Conservation (phyloP, 2,888 invertebrate genomes). For the Osmoderma eremita region DNA sequence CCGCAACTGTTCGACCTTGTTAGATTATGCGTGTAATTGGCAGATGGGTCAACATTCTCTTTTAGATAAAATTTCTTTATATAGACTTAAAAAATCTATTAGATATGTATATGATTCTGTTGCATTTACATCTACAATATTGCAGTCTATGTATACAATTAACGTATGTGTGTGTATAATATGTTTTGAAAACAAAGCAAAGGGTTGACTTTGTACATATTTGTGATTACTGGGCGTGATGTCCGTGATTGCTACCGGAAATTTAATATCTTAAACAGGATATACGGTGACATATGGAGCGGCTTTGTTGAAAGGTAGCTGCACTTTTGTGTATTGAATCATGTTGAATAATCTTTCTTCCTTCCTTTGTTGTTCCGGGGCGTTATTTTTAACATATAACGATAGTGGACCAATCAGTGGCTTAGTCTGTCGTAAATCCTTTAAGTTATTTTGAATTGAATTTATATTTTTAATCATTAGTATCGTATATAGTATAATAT, state of each 20-base stretch:
- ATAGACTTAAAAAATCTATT: background rate
- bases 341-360: conserved; percentile 14
- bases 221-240: conserved; percentile 45
- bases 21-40: background rate
- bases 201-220: conserved; percentile 30
- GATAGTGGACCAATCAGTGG: too few relatives aligned
- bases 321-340: conserved; percentile 19
- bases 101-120: background rate
- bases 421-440: too few relatives aligned
- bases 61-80: conserved; percentile 17
- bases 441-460: conserved; percentile 4
- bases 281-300: conserved; percentile 44
- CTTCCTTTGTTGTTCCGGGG: conserved; percentile 19
- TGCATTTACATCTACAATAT: background rate
- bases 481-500: too few relatives aligned
- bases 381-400: background rate
- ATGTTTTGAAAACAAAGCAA: conserved; percentile 4
- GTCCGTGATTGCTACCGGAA: conserved; percentile 45
- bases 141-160: too few relatives aligned
- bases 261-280: conserved; percentile 47
- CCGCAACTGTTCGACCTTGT: background rate
- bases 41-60: background rate
- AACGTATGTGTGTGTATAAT: background rate
- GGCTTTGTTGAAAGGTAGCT: conserved; percentile 29
- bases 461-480: too few relatives aligned